Percentiles rank a stretch among this genome's conserved stretches.
These are phyloP conservation scores for Coryphaenoides rupestris DNA, from an alignment of 2,113 vertebrate genomes.

Conservation along the genomic window DNA sequence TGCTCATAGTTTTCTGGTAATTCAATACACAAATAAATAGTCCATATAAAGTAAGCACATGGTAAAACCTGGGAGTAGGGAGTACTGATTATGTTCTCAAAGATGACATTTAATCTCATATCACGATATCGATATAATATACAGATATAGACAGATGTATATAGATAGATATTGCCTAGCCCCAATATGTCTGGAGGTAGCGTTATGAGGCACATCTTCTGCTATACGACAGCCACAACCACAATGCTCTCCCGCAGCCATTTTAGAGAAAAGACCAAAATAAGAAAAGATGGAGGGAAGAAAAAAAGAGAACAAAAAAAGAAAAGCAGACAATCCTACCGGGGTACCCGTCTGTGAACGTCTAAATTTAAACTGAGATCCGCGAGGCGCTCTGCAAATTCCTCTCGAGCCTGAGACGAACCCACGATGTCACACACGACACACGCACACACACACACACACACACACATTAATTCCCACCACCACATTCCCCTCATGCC, in stretches of 20 bases:
- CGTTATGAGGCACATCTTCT: not conserved
- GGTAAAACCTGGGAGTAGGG: no score
- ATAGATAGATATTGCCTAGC: no score
- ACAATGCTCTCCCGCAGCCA: not conserved
- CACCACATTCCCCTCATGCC: constrained; percentile 7
- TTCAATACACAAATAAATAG: no score
- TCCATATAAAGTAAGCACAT: no score
- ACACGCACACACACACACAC: no score
- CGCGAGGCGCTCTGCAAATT: constrained; percentile 36
- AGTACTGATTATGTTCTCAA: no score
- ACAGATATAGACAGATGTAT: no score
- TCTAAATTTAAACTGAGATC: constrained; percentile 56
- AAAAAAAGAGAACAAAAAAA: constrained; percentile 6
- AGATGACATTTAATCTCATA: no score
- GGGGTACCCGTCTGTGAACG: constrained; percentile 35
- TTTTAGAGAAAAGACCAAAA: not conserved
- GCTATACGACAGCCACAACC: not conserved
- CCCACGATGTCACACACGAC: not conserved
- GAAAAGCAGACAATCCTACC: no score
- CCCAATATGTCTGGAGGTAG: no score
- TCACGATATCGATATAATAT: no score
- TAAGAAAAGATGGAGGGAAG: not conserved
- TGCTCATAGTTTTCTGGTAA: no score
- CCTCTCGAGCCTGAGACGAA: constrained; percentile 34
- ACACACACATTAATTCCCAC: constrained; percentile 1